These are phyloP conservation scores for Siniperca undulata DNA, from an alignment of 2,797 vertebrate species.

Conservation along the genomic window DNA sequence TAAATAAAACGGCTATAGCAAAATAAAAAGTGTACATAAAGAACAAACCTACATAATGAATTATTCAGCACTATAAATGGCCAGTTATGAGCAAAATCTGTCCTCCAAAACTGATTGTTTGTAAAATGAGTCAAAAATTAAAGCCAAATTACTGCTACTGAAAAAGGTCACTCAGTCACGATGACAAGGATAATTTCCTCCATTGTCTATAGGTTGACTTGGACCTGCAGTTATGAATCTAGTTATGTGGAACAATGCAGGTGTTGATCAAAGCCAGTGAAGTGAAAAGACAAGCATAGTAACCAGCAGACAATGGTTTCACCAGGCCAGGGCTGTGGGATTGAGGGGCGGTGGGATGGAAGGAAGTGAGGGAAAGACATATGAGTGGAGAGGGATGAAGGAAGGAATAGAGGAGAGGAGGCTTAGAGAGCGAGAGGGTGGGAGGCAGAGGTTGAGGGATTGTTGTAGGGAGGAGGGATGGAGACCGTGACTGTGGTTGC, in stretches of 20 bases:
- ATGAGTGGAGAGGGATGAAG: slow-evolving; percentile 2
- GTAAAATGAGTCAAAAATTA: slow-evolving; percentile 6
- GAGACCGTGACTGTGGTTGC: slow-evolving; percentile 64
- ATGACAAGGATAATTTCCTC: background rate
- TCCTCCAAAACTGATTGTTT: background rate
- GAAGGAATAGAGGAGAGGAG: slow-evolving; percentile 2
- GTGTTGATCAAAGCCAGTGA: slow-evolving; percentile 53
- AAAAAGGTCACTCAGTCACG: slow-evolving; percentile 15
- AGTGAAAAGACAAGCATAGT: slow-evolving; percentile 42
- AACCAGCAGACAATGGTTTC: slow-evolving; percentile 37
- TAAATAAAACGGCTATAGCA: background rate
- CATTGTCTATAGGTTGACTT: slow-evolving; percentile 8
- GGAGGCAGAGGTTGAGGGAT: slow-evolving; percentile 28
- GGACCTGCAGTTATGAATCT: slow-evolving; percentile 3
- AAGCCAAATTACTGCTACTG: slow-evolving; percentile 19
- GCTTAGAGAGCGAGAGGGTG: slow-evolving; percentile 6
- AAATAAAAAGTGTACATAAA: background rate
- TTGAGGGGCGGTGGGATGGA: slow-evolving; percentile 10
- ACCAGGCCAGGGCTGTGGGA: slow-evolving; percentile 9
- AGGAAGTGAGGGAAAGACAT: slow-evolving; percentile 29
- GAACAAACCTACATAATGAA: background rate
- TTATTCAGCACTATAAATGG: background rate
- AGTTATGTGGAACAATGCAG: slow-evolving; percentile 13
- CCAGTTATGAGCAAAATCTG: background rate
- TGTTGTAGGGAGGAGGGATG: slow-evolving; percentile 42